Evolutionary conservation across 2,113 vertebrate genomes (phyloP), one percentile per base, ranked within the genome.

Genomic region (Hydrochoerus hydrochaeris): DNA sequence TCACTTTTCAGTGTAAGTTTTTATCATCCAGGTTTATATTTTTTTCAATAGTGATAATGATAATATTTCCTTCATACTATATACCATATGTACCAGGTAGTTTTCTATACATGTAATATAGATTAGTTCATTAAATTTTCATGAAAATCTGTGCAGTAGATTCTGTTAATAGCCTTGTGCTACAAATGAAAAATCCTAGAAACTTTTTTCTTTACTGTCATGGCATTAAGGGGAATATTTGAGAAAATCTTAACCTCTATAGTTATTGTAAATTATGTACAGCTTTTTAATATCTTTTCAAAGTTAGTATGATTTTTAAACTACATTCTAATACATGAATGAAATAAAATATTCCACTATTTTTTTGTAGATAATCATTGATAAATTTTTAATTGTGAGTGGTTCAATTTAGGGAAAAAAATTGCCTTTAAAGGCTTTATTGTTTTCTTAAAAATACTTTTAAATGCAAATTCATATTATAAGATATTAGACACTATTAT

Each of bases 381-480:
- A 93, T 12, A 89, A 30, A 54, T 93, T 93, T 81, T 46, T 88
- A 77, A 44, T 80, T 78, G 30, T 5, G 26, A 83, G 20, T 84
- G 35, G 9, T 92, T 80, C 49, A 85, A 19, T 86, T 96, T 88
- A 58, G 44, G 93, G 67, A 52, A 88, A 52, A 46, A 26, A 87
- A 58, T 63, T 89, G 46, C 35, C 13, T 1, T 90, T 86, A 83
- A 90, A 86, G 73, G 4, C 20, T 84, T 94, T 94, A 58, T 77
- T 94, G 41, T 62, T 95, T 96, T 89, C 44, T 96, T n/a, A 60
- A 90, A 62, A 95, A 65, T 95, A 41, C 54, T 93, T 96, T 95
- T 41, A 93, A 82, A 65, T 85, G 35, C 24, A 93, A 84, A 85
- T 94, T 88, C 88, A 77, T 93, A 13, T 90, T 85, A 82, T 44